Evolutionary conservation across 2,113 vertebrate species (phyloP), one percentile per base, ranked within the genome.

Genomic region (Chionis minor): DNA sequence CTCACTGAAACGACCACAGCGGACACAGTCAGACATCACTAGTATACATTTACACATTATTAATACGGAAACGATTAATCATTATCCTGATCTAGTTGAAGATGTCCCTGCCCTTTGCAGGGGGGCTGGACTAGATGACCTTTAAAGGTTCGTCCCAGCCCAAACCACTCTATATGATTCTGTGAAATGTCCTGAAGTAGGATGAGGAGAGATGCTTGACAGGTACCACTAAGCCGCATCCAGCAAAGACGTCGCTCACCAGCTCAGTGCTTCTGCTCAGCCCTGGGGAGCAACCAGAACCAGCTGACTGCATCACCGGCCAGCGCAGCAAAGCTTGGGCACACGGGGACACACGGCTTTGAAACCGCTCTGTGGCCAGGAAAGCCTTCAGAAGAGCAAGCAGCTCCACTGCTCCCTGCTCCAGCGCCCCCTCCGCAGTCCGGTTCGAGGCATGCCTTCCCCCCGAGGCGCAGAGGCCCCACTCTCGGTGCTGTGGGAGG

Each of bases 61-160:
- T 72, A 42, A 10, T 28, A 49, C 51, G 24, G 42, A 82, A 71
- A 67, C 5, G 27, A 75, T 8, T 52, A 4, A 35, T 27, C n/a
- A 56, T 20, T 79, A 62, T 40, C 24, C 9, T 35, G 7, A 80
- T 73, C 12, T 26, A 67, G 9, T 16, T 40, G 45, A 71, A 72
- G 28, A 32, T 11, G 6, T 6, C 8, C 14, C 13, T 51, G 22
- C 15, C 88, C 1, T 3, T 6, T 54, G 40, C 26, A 59, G 4
- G 2, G 9, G 3, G 27, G 4, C 7, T 4, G 6, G 3, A 44
- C 19, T n/a, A 47, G 11, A 38, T 12, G 22, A 80, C 1, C 8
- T 77, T 55, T 51, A 84, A 40, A 80, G 13, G 32, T 33, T 32
- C 22, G 5, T 58, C 72, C 27, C 21, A 71, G 38, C 15, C 9